Base-by-base conservation (phyloP, 2,113 vertebrate genomes). In the Hemiprocne comata region DNA sequence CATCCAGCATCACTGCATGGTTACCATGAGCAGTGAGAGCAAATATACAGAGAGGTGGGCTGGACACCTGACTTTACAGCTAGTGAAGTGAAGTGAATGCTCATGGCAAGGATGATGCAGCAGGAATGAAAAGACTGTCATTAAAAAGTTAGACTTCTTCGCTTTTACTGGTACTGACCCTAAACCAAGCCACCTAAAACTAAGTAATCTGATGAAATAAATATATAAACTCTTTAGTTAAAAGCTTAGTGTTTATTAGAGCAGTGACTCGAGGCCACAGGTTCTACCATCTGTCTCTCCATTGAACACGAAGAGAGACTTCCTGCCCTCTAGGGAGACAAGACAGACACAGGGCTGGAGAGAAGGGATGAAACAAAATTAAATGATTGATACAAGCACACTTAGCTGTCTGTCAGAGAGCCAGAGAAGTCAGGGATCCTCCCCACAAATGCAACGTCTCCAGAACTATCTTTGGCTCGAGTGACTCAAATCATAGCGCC, bases 31-130 rank as follows among this genome's bases (percentile, higher is more conserved):
- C 66, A 61, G 17, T 11, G 44, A 70, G 24, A 50, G 48, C n/a
- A 77, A 42, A 82, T 6, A 29, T 0, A 26, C 36, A 17, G 2
- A 29, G 31, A 42, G 36, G 28, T 42, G 53, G 36, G 40, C 21
- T 40, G 28, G 26, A 20, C 70, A n/a, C 20, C 17, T 50, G 67
- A 38, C 38, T n/a, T 44, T 3, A 34, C 24, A 65, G 51, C 29
- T 60, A 18, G 10, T 2, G 20, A 81, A 55, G 28, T 0, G 0
- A 74, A 57, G 0, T 0, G 0, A 74, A 57, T 0, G 0, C 36
- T 58, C 36, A 20, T 66, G 26, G 25, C 36, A 38, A 54, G 21
- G 44, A 33, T 11, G 14, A 64, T 38, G 23, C 71, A 61, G 40
- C 51, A 62, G 23, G n/a, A 53, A 82, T 2, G 18, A 61, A 24